Percentiles rank a stretch among this genome's conserved stretches.
Evolutionary conservation across 2,888 invertebrate species (phyloP).

Genomic region (Drosophila austrosaltans): DNA sequence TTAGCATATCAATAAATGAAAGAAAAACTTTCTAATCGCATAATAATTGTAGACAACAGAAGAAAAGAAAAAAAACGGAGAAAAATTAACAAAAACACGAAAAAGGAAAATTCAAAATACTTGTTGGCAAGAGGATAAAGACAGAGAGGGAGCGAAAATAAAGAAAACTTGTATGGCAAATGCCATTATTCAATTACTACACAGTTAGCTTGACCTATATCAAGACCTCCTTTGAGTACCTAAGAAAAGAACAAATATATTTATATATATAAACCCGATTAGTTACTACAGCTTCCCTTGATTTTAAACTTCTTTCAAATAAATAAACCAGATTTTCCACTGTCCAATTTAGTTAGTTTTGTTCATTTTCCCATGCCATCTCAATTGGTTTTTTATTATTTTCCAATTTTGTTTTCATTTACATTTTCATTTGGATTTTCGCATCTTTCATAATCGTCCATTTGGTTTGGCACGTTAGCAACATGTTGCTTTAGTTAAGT

Average conservation of each 20-base stretch:
- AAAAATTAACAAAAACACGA: background rate
- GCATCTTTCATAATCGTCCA: background rate
- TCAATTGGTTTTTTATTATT: background rate
- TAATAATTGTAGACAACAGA: slow-evolving; percentile 65
- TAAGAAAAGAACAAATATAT: no score
- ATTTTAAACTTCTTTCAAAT: no score
- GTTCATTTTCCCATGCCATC: background rate
- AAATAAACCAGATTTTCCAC: background rate
- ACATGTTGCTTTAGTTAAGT: slow-evolving; percentile 53
- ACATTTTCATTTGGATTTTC: slow-evolving; percentile 2
- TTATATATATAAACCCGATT: no score
- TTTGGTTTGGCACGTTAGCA: slow-evolving; percentile 54
- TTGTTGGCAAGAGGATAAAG: background rate
- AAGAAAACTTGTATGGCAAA: background rate
- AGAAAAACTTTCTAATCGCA: slow-evolving; percentile 77
- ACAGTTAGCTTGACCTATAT: no score
- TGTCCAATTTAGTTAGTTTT: background rate
- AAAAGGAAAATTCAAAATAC: slow-evolving; percentile 4
- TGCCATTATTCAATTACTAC: no score
- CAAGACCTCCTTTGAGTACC: no score
- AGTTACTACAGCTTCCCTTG: no score
- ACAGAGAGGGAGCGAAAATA: background rate
- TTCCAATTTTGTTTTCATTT: slow-evolving; percentile 4
- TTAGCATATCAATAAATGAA: slow-evolving; percentile 4
- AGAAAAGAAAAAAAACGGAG: background rate